These are phyloP conservation scores for Bombus pyrosoma DNA, from an alignment of 1,140 invertebrate species.

Conservation along the genomic window DNA sequence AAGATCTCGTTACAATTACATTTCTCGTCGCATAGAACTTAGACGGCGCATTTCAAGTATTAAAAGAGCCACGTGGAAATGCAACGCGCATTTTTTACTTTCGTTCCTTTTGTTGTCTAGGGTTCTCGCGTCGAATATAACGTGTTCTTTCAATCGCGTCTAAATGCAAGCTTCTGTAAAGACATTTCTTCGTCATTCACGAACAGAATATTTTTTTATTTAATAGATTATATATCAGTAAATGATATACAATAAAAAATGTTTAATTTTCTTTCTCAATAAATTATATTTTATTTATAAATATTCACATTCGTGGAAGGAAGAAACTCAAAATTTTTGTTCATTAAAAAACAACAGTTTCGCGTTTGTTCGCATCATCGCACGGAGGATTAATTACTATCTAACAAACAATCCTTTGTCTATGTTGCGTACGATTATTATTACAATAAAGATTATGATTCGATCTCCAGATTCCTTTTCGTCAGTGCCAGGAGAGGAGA, in stretches of 20 bases:
- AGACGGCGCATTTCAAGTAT: conserved; percentile 63
- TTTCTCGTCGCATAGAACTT: conserved; percentile 65
- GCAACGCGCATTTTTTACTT: not conserved
- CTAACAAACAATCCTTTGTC: conserved; percentile 61
- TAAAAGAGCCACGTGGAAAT: conserved; percentile 59
- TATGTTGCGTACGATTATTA: conserved; percentile 58
- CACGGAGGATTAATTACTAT: conserved; percentile 67
- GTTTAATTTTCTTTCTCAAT: not conserved
- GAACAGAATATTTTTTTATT: not conserved
- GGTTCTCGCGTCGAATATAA: not conserved
- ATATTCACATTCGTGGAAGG: not conserved
- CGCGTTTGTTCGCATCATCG: conserved; percentile 11
- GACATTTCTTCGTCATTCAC: not conserved
- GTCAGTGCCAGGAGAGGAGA: not conserved
- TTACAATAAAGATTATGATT: conserved; percentile 60
- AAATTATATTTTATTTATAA: not conserved
- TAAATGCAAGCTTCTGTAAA: not conserved
- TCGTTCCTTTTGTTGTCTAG: not conserved
- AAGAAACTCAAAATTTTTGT: not conserved
- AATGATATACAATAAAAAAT: not conserved
- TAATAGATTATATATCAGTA: not conserved
- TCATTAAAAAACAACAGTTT: not conserved
- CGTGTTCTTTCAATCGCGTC: not conserved
- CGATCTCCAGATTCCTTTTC: conserved; percentile 48
- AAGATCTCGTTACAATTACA: conserved; percentile 70